Base-by-base conservation (phyloP, 2,113 vertebrate species). In the Clarias gariepinus region DNA sequence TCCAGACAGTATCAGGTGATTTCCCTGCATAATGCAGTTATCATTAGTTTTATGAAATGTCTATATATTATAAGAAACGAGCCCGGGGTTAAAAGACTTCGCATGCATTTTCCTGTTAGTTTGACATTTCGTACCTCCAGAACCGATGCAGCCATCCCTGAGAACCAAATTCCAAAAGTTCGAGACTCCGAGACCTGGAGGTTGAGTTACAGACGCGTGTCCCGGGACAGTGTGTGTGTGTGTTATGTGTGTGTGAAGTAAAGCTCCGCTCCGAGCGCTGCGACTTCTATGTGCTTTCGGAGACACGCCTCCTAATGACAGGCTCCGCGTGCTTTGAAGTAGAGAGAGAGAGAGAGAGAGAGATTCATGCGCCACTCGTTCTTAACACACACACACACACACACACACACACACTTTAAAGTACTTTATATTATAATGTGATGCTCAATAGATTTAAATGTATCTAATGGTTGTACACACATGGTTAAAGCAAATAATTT, bases 61-160 rank as follows among this genome's bases (percentile, higher is more conserved):
- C 47, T 47, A 47, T 47, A 9, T 47, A 13, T 33, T 55, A 33
- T 52, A 82, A 25, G 28, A 36, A 33, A 7, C 23, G 33, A 78
- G 10, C 9, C 55, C 55, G 7, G 53, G 1, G 25, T 53, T 28
- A 55, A 81, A 41, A 57, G 61, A 16, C 7, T 83, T 57, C 57
- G 18, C 81, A 55, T 83, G 28, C 28, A 52, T 9, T 74, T 23
- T 36, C 23, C 41, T 19, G 80, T 76, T 79, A 73, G 30, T 68
- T 41, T 47, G 68, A 55, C 86, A 90, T 93, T 95, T 88, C 94
- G 90, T 95, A 95, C 95, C 96, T 96, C 95, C 90, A 96, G 93
- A 94, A 94, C 94, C 91, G 95, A 95, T 93, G 95, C 95, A 91
- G 95, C 95, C 96, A 96, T 96, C 94, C 94, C 96, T 95, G 95